These are phyloP conservation scores for Podarcis lilfordi DNA, from an alignment of 2,797 vertebrate genomes.

Conservation along the genomic window DNA sequence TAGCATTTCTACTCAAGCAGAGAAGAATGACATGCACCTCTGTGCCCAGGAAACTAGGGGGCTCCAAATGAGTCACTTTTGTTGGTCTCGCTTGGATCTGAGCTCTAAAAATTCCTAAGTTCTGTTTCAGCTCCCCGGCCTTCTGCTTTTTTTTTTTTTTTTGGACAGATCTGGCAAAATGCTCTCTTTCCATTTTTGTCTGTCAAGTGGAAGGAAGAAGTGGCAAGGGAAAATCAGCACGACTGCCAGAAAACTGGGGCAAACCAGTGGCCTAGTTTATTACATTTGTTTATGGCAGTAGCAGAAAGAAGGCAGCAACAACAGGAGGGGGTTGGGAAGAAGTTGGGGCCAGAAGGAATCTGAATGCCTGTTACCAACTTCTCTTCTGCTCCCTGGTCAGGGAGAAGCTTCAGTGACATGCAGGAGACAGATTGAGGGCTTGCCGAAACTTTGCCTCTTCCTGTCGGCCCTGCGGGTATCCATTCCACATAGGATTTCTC, in stretches of 20 bases:
- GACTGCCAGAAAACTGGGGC: not conserved
- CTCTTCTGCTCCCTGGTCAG: not conserved
- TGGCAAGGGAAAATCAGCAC: not conserved
- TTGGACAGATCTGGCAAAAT: not conserved
- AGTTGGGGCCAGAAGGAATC: not conserved
- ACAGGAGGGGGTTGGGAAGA: not conserved
- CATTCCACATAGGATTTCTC: accelerated
- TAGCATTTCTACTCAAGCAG: not conserved
- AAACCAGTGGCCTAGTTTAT: not conserved
- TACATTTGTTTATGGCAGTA: accelerated
- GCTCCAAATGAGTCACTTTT: not conserved
- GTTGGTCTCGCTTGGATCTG: not conserved
- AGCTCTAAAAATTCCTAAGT: not conserved
- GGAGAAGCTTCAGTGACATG: conserved; percentile 6
- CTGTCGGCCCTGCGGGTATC: accelerated
- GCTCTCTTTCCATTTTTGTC: not conserved
- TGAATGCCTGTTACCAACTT: conserved; percentile 11
- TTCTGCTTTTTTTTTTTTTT: not conserved
- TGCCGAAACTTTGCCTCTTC: accelerated
- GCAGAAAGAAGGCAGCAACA: not conserved
- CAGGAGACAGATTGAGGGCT: not conserved
- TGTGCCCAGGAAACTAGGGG: not conserved
- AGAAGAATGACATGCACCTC: not conserved
- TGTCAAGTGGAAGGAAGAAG: conserved; percentile 5
- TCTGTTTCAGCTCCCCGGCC: accelerated